Evolutionary conservation across 2,113 vertebrate genomes (phyloP), one percentile per base, ranked within the genome.

Genomic region (Calyptomena viridis): DNA sequence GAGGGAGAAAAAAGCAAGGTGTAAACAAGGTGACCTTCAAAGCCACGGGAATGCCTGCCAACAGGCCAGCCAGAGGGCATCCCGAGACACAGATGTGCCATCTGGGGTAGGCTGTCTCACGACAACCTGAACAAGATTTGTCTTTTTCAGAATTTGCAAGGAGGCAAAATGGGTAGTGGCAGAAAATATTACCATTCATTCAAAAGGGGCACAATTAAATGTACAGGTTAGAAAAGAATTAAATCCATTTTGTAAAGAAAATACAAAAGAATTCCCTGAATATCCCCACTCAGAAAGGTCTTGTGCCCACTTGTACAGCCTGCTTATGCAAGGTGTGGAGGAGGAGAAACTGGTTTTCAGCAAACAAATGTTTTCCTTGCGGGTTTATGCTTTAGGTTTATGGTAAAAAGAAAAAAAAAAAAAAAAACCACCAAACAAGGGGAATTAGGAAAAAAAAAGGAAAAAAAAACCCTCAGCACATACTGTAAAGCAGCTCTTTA

Each of bases 81-180:
- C 84, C 79, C 20, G 4, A 94, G 86, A 87, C 95, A 96, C 92
- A 96, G 90, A 89, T 94, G 89, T 96, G 93, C 95, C 97, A 97
- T 91, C 95, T 95, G 89, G 90, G 87, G 80, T 86, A 94, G 85
- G 90, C 87, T 92, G 86, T 42, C 81, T 96, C 84, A 77, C 58
- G 74, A 94, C 76, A 94, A 80, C 27, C 11, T 37, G 85, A 90
- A 88, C 90, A 75, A 93, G 88, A 90, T 87, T 74, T 85, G 79
- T 76, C 76, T 87, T 73, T 67, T 96, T 84, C 88, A 82, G 90
- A 93, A 93, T 93, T 28, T 62, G 55, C 72, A 90, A 53, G 42
- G 63, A 96, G 59, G 76, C 28, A 88, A 93, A 77, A 89, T 11
- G 24, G 11, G 62, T 31, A 83, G 76, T 8, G 2, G 74, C 64